Base-by-base conservation (phyloP, 2,888 invertebrate genomes). In the Xylophagus ater region DNA sequence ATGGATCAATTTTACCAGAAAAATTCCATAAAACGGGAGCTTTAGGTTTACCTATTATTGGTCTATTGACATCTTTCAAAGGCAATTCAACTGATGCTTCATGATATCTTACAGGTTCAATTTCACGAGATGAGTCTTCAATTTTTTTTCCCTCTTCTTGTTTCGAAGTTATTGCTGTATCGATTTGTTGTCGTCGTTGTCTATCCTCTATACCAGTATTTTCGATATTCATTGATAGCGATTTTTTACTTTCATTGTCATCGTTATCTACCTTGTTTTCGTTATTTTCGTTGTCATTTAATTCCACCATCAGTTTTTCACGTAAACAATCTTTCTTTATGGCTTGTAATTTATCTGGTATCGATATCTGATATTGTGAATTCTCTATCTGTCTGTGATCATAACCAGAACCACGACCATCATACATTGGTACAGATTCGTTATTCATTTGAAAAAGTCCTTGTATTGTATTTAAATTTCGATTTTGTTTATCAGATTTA, bases 321-420 rank as follows among this genome's bases (percentile, higher is more conserved):
- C 26, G 40, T 29, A 37, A 20, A 28, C 33, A 33, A 35, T 41
- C 41, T 37, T 37, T 37, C 37, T 34, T 43, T 34, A 43, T 41
- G 35, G 34, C 31, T 31, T 26, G 40, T 34, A 35, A 40, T 43
- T 40, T 41, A 40, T 40, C 43, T 37, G 34, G 37, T 31, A 32
- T 41, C 34, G 36, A 38, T 40, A 35, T 39, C 33, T 42, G 39
- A 42, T 34, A 24, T 17, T 32, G 37, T 12, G 20, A 18, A 13
- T 25, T 23, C 17, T 34, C 23, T 14, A 21, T 14, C 18, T 31
- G 30, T n/a, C 24, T 21, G 4, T 26, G 13, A 23, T 8, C 13
- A 10, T 28, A 28, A 14, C 29, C 21, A n/a, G n/a, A n/a, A n/a
- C n/a, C n/a, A n/a, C n/a, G n/a, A n/a, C n/a, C n/a, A n/a, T n/a